A percentile compares a stretch with the other conserved stretches of the same genome.
Conservation (phyloP, 2,888 invertebrate genomes). For the Theretra japonica region DNA sequence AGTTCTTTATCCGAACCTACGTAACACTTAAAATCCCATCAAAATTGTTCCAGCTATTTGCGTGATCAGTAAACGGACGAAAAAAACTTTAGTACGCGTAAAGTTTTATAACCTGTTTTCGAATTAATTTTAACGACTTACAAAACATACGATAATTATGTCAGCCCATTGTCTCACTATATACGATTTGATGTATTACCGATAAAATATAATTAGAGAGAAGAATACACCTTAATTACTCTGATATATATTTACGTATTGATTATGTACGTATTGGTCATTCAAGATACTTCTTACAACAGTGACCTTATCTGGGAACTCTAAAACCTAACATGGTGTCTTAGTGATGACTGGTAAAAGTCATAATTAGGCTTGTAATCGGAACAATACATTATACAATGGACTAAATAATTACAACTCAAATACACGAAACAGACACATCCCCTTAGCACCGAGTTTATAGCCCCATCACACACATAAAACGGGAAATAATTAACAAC, state of each 20-base stretch:
- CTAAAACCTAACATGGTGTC: too few relatives aligned
- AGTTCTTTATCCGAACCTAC: conserved; percentile 13
- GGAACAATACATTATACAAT: background rate
- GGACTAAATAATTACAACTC: background rate
- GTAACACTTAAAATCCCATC: conserved; percentile 14
- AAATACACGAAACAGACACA: background rate
- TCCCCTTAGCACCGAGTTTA: background rate
- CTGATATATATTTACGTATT: too few relatives aligned
- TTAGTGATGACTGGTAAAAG: too few relatives aligned
- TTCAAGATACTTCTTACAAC: too few relatives aligned
- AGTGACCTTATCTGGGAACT: too few relatives aligned
- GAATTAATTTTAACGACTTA: background rate
- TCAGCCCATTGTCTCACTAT: background rate
- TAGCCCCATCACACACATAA: conserved; percentile 5
- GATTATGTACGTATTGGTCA: too few relatives aligned
- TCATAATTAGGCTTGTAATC: too few relatives aligned
- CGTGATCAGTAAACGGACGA: background rate
- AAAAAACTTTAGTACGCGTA: background rate
- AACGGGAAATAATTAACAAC: conserved; percentile 1
- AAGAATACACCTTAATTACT: too few relatives aligned
- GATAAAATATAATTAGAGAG: too few relatives aligned
- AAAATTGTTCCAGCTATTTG: conserved; percentile 9
- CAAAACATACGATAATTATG: background rate
- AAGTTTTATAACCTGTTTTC: background rate
- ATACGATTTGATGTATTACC: too few relatives aligned